Evolutionary conservation across 2,113 vertebrate genomes (phyloP).

Genomic region (Chloroceryle aenea): DNA sequence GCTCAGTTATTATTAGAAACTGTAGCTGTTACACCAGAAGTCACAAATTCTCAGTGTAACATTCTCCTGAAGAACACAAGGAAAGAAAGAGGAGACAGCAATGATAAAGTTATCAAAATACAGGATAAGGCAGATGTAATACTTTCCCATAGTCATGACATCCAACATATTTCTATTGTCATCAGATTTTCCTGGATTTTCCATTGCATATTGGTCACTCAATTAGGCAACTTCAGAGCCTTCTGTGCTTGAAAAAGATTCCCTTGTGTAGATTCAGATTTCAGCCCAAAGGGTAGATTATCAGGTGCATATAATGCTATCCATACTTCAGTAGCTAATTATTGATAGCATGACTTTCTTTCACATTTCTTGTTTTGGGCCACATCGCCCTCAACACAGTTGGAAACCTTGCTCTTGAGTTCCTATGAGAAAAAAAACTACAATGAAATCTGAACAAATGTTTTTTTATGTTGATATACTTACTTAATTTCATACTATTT

Average conservation of each 20-base stretch:
- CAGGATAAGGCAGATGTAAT: not conserved
- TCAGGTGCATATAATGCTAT: not conserved
- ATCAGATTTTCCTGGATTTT: not conserved
- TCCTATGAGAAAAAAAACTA: not conserved
- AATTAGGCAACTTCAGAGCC: not conserved
- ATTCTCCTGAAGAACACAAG: not conserved
- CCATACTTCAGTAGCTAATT: not conserved
- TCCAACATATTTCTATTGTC: not conserved
- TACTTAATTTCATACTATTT: not conserved
- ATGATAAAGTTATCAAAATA: not conserved
- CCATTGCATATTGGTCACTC: not conserved
- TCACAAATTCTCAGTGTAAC: not conserved
- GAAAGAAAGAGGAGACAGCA: not conserved
- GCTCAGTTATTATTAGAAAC: not conserved
- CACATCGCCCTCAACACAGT: too few relatives aligned
- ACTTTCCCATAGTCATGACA: not conserved
- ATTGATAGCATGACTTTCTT: not conserved
- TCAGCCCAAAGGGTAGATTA: not conserved
- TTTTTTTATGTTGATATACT: not conserved
- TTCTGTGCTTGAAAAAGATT: not conserved
- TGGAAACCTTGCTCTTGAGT: not conserved
- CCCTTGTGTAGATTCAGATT: not conserved
- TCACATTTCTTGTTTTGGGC: not conserved
- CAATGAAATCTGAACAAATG: not conserved
- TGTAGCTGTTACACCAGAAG: not conserved